Evolutionary conservation across 1,140 invertebrate genomes (phyloP).

Genomic region (Campoletis sonorensis): DNA sequence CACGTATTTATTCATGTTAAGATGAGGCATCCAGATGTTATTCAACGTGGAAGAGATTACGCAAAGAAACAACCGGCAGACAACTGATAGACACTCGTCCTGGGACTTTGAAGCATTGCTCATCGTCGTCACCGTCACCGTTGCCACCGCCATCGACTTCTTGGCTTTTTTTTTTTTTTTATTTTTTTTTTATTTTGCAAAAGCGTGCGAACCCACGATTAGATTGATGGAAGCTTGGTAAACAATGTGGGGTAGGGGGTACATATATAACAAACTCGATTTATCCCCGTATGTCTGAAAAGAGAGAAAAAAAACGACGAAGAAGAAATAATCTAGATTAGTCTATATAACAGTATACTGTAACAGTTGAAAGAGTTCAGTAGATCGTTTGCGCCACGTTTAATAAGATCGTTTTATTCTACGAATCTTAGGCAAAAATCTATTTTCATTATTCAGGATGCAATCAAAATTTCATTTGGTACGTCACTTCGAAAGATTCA

Average conservation of each 20-base stretch:
- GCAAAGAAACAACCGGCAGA: not conserved
- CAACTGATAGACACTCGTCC: constrained; percentile 35
- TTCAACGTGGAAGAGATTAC: constrained; percentile 26
- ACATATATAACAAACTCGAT: constrained; percentile 5
- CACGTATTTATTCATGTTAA: too few relatives aligned
- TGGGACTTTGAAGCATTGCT: constrained; percentile 15
- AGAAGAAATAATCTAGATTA: constrained; percentile 28
- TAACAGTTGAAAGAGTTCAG: constrained; percentile 21
- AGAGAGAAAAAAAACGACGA: constrained; percentile 18
- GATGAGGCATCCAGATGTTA: constrained; percentile 8
- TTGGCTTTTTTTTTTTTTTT: too few relatives aligned
- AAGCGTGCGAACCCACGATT: constrained; percentile 20
- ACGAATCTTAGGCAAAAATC: too few relatives aligned
- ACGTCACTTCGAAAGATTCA: too few relatives aligned
- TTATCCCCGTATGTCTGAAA: not conserved
- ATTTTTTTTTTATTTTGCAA: not conserved
- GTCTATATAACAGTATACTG: constrained; percentile 31
- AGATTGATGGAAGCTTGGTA: constrained; percentile 38
- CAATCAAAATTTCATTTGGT: too few relatives aligned
- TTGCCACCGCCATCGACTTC: too few relatives aligned
- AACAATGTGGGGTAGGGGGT: constrained; percentile 35
- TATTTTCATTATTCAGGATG: too few relatives aligned
- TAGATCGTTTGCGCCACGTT: constrained; percentile 12
- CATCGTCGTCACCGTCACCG: not conserved
- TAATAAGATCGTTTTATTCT: too few relatives aligned